Percentiles rank a stretch among this genome's conserved stretches.
Conservation (phyloP, 2,113 vertebrate genomes). For the Rhynchomys soricoides region DNA sequence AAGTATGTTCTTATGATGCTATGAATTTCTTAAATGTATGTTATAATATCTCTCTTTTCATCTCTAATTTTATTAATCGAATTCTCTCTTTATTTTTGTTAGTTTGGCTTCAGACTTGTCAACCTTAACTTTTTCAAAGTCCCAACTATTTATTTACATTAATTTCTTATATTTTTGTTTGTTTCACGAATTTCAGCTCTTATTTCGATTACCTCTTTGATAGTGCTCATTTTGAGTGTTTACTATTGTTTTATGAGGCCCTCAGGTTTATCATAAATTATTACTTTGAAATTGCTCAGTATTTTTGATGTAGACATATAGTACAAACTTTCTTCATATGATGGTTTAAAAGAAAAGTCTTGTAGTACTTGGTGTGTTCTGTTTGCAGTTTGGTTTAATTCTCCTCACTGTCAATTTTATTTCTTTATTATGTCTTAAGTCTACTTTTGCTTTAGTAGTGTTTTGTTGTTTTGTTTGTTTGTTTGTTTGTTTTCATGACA, state of each 20-base stretch:
- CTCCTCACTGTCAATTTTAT: not conserved
- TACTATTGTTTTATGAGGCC: not conserved
- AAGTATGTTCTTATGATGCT: not conserved
- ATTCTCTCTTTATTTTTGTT: not conserved
- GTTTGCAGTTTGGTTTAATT: not conserved
- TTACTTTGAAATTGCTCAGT: not conserved
- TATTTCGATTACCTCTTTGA: not conserved
- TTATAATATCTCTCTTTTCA: not conserved
- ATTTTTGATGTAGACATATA: not conserved
- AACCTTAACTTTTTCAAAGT: not conserved
- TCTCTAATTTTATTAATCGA: not conserved
- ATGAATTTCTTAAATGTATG: not conserved
- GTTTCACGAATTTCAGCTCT: not conserved
- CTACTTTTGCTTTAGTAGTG: not conserved
- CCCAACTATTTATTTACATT: not conserved
- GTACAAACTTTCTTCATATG: not conserved
- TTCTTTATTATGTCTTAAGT: not conserved
- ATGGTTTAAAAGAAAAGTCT: not conserved
- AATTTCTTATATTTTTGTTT: not conserved
- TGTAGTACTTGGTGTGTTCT: not conserved
- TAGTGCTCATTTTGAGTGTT: not conserved
- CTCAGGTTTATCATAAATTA: not conserved
- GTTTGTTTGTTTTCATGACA: not conserved
- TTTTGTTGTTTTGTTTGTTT: not conserved
- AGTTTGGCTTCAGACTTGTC: not conserved